Base-by-base conservation (phyloP, 2,113 vertebrate genomes). In the Pseudorhombus dupliciocellatus region DNA sequence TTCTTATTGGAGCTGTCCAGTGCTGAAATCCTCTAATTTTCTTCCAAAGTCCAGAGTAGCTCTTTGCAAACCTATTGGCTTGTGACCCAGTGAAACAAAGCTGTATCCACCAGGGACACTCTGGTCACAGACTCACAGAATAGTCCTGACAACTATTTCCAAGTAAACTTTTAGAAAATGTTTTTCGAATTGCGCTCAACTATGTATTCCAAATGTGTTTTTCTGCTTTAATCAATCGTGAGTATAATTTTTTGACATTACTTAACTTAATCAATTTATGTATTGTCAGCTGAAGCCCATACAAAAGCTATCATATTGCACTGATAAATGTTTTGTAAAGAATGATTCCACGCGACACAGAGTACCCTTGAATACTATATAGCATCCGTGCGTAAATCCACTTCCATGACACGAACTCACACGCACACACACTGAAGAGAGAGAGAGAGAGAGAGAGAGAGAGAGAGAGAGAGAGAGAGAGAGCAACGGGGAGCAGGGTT, bases 1-100 rank as follows among this genome's bases (percentile, higher is more conserved):
- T 60, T 51, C 1, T 20, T 70, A 4, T 22, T 40, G 88, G 84
- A 89, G 84, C 90, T 91, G 90, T 92, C 84, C 79, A 28, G n/a
- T 1, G 5, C 89, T 92, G 83, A 91, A 87, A 25, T 21, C 1
- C 7, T 31, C 12, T 21, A 4, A 26, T 28, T 26, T 4, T 21
- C 11, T 3, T 8, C 37, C 0, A 25, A 46, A 63, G 21, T 20
- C 42, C 30, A 21, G 9, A 44, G 20, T 31, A 12, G 59, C 6
- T 2, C n/a, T 18, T 16, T 46, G 15, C 42, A 46, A 46, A 26
- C 9, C 15, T 20, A 44, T 25, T 48, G 25, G 15, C 57, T 55
- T 18, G 28, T 51, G 22, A 30, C 28, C 22, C 9, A 22, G 2
- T 42, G 21, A 73, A 48, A 51, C 15, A 21, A 66, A 78, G 18